These are phyloP conservation scores for Pardalotus punctatus DNA, from an alignment of 2,113 vertebrate genomes.

Conservation along the genomic window DNA sequence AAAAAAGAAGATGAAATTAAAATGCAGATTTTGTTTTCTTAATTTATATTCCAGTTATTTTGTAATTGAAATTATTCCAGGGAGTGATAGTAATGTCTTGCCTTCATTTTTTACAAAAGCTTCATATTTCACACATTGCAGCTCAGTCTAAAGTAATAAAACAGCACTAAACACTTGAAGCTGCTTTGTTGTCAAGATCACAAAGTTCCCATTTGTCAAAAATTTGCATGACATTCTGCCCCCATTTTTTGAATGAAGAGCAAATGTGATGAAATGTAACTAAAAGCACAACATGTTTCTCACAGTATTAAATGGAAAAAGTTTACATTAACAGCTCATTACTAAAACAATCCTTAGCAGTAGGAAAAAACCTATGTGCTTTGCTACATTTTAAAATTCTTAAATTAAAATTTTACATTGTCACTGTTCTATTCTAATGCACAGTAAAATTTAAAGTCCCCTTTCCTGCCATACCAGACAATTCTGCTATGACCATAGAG, in stretches of 20 bases:
- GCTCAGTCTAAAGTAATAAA: not conserved
- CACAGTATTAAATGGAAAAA: not conserved
- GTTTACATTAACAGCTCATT: not conserved
- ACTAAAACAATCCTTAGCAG: not conserved
- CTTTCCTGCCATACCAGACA: not conserved
- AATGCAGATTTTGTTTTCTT: not conserved
- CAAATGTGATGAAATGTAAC: not conserved
- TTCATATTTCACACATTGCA: not conserved
- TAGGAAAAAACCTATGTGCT: not conserved
- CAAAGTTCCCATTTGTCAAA: not conserved
- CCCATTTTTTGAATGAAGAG: not conserved
- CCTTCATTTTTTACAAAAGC: conserved; percentile 24
- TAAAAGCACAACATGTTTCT: not conserved
- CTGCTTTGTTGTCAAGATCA: not conserved
- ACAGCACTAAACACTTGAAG: not conserved
- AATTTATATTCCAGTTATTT: not conserved
- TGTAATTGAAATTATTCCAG: conserved; percentile 18
- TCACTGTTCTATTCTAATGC: not conserved
- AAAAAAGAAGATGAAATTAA: not conserved
- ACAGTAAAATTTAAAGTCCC: not conserved
- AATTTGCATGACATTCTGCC: not conserved
- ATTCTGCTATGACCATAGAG: not conserved
- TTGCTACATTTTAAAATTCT: not conserved
- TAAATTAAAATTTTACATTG: not conserved
- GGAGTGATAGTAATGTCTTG: not conserved